Evolutionary conservation across 2,888 invertebrate species (phyloP), one percentile per base, ranked within the genome.

Genomic region (Hydrotaea diabolus): DNA sequence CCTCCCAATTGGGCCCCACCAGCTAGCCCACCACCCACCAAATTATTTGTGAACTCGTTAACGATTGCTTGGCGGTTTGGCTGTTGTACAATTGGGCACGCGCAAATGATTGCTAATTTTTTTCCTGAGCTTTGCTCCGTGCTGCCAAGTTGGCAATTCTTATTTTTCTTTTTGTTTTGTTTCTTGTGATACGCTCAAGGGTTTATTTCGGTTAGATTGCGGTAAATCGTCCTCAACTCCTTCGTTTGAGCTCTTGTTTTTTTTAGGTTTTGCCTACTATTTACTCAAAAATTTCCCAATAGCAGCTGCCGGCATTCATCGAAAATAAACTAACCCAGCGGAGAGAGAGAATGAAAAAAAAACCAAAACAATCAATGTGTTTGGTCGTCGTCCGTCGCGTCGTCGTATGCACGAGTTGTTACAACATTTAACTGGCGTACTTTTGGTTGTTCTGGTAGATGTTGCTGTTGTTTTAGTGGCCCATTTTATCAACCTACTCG

Each of bases 401-500:
- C 71, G 76, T 78, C 43, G 76, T 36, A 78, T 82, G 77, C 85
- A 82, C 82, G 85, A 85, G 85, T 80, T 82, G 82, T 85, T 85
- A 77, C 79, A 85, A 85, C 79, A 85, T 85, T 76, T 59, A 85
- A 79, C 82, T 79, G 82, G 62, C 82, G 76, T 80, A 77, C 73
- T 64, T 80, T 84, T 76, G 17, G 73, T 13, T n/a, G 53, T 39
- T 75, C 69, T 64, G 21, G 43, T 9, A 15, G 21, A 62, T 69
- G n/a, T 74, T 74, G 36, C 21, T 17, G 73, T 64, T 46, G 64
- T 43, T 75, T 86, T 83, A 81, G 80, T 86, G 86, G 87, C 86
- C 86, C 86, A 86, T 83, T 86, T 86, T 83, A 85, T 80, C 85
- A 83, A 87, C 83, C 82, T 86, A 83, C 86, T 86, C 79, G 69